A percentile compares a stretch with the other conserved stretches of the same genome.
These are phyloP conservation scores for Heliopora coerulea DNA, from an alignment of 92 coral and sea anemone genomes.

Conservation along the genomic window DNA sequence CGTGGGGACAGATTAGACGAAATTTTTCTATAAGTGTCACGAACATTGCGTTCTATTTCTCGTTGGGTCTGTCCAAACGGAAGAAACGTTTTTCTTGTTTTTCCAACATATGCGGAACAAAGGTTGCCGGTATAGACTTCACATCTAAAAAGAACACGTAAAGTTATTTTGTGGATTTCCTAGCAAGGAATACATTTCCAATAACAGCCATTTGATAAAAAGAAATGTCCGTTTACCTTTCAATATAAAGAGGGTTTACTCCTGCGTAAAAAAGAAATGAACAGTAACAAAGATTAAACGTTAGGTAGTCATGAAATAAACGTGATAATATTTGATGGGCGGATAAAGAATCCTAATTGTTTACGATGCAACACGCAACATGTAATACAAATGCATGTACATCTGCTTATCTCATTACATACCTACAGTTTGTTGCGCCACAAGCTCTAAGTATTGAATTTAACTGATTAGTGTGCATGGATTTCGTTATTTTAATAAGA, in stretches of 20 bases:
- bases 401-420: no score
- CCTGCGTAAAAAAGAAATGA: conserved; percentile 2
- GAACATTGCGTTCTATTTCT: conserved; percentile 11
- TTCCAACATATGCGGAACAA: conserved; percentile 10
- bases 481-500: no score
- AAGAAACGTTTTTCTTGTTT: conserved; percentile 4
- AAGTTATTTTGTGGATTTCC: not conserved
- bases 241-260: conserved; percentile 33
- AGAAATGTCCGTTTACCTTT: conserved; percentile 31
- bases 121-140: conserved; percentile 25
- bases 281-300: not conserved
- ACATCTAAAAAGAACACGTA: conserved; percentile 22
- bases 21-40: conserved; percentile 29
- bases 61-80: conserved; percentile 34
- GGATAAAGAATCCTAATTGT: no score
- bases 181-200: no score
- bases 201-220: no score
- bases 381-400: no score
- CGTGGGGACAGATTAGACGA: conserved; percentile 3
- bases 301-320: not conserved
- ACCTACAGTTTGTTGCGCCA: no score
- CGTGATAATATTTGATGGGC: not conserved
- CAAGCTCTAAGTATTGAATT: no score
- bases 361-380: no score
- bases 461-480: no score